Base-by-base conservation (phyloP, 2,113 vertebrate species). In the Tyto alba region DNA sequence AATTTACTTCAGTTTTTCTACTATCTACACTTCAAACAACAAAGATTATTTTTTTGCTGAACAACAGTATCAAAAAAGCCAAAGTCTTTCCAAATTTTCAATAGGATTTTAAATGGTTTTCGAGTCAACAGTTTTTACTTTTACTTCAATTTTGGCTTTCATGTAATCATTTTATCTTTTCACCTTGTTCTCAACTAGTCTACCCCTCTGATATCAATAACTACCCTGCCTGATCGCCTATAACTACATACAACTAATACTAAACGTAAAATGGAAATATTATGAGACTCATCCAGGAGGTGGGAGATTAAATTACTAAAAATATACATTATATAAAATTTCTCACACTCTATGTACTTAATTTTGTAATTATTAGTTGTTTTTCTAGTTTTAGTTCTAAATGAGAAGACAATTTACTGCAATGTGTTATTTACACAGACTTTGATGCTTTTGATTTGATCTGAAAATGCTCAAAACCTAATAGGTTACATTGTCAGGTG, bases 401-500 rank as follows among this genome's bases (percentile, higher is more conserved):
- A 57, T 40, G 26, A 69, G 6, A 60, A 60, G 12, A 48, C 38
- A 63, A 48, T 27, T 45, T 93, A 90, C 48, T 41, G 26, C 11
- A 66, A 16, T 36, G 5, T 55, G 7, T 90, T 90, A 75, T 92
- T 94, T 79, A 73, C 34, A 73, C 30, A 88, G 38, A 25, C 18
- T 77, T 67, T 77, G 45, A 43, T 88, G 22, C 5, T 81, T 95
- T 92, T 96, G 93, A 73, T 94, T 34, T 50, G 66, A 84, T 76
- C 75, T 96, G 73, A 90, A 88, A 94, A 85, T 94, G 30, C 26
- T 91, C 85, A 62, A 96, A 89, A 48, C 36, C 20, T 87, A 75
- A 67, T 62, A 97, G 93, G 87, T 97, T 97, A 98, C 98, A 95
- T 90, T 95, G 16, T 94, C 91, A 95, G 93, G 52, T 93, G 83